Evolutionary conservation across 2,797 vertebrate species (phyloP).

Genomic region (Helostoma temminkii): DNA sequence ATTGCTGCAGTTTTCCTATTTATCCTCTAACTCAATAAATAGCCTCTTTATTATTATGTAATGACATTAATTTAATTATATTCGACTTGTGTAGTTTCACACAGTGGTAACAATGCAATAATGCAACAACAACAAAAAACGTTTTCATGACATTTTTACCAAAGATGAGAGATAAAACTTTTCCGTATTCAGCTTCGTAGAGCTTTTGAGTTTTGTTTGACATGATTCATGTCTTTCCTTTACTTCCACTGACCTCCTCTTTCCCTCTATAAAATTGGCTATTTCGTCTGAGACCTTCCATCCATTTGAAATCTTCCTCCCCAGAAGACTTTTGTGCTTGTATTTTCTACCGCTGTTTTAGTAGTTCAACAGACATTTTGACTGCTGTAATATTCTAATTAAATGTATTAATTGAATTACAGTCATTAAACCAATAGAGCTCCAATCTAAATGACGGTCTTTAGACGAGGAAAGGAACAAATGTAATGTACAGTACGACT

Average conservation of each 20-base stretch:
- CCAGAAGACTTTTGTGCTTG: constrained; percentile 16
- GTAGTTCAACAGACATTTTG: constrained; percentile 2
- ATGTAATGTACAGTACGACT: constrained; percentile 9
- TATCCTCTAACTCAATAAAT: neutral
- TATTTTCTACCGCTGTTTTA: constrained; percentile 1
- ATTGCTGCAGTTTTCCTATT: neutral
- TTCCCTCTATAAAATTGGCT: constrained; percentile 54
- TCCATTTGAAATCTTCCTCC: constrained; percentile 47
- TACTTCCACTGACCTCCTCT: constrained; percentile 51
- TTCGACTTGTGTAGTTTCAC: neutral
- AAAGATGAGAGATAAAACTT: constrained; percentile 2
- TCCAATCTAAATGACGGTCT: neutral
- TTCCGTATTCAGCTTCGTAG: constrained; percentile 41
- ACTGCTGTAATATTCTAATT: constrained; percentile 5
- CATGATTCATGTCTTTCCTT: constrained; percentile 60
- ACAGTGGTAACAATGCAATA: neutral
- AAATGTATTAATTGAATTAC: neutral
- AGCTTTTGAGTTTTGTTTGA: constrained; percentile 42
- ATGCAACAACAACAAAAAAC: neutral
- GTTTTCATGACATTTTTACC: too few relatives aligned
- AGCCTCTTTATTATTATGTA: neutral
- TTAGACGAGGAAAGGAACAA: neutral
- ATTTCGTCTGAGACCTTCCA: constrained; percentile 35
- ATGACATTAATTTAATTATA: neutral
- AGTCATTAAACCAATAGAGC: neutral